Base-by-base conservation (phyloP, 2,888 invertebrate genomes). In the Stenchaetothrips biformis region DNA sequence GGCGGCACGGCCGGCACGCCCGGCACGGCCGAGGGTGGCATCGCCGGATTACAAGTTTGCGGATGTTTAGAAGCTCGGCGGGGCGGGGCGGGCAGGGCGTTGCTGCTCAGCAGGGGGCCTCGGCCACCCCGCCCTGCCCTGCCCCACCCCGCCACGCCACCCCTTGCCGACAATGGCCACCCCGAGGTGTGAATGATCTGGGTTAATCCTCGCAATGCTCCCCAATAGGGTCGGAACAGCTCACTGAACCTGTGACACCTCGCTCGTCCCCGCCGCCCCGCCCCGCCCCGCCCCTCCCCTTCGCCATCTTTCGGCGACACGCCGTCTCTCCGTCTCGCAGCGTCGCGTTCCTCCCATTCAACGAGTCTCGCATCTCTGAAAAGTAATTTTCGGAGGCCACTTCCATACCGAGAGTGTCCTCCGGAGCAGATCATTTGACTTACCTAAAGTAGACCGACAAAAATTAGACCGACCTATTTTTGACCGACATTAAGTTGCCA, bases 11-110 rank as follows among this genome's bases (percentile, higher is more conserved):
- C 2, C 37, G 37, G n/a, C n/a, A n/a, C n/a, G n/a, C n/a, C n/a
- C 37, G 37, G 37, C 37, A 37, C 37, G 37, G 37, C 2, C 37
- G 37, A 37, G 37, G 37, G 37, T 2, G 13, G 53, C 53, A 13
- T 53, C 53, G 53, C 53, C 53, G 53, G 53, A 53, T 53, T 53
- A 53, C 53, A 53, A 53, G 53, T 53, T 53, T 53, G 53, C 53
- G 53, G 53, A 53, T 74, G 67, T 74, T 74, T 74, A 25, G 21
- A 59, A 37, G 37, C 37, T 6, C 59, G 59, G 59, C 13, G 59
- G 67, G 67, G 21, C 25, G 11, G 67, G 7, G 67, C 25, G 67
- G 67, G 21, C 25, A n/a, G 67, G 7, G 67, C 67, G 67, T 0
- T 25, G 18, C 59, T 13, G 16, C 67, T 53, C 53, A 4, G 53